A percentile compares a stretch with the other conserved stretches of the same genome.
Evolutionary conservation across 2,888 invertebrate genomes (phyloP).

Genomic region (Coenonympha glycerion): DNA sequence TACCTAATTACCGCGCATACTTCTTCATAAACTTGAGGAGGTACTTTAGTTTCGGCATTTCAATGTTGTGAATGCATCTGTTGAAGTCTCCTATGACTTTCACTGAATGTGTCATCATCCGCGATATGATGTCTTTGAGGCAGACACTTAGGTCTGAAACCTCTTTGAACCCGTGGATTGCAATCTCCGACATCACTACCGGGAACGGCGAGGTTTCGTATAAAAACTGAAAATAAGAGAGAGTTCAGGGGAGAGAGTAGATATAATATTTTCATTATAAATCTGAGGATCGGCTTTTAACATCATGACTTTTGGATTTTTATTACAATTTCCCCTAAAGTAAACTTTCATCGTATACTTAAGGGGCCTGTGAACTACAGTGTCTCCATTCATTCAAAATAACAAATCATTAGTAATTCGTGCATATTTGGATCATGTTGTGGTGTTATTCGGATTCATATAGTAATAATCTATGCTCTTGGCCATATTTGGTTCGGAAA

Average conservation of each 20-base stretch:
- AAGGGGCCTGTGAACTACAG: too few species aligned
- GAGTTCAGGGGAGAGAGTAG: background rate
- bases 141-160: constrained; percentile 69
- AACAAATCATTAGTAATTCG: too few species aligned
- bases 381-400: too few species aligned
- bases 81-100: constrained; percentile 71
- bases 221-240: constrained; percentile 54
- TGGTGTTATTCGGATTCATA: too few species aligned
- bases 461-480: too few species aligned
- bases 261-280: too few species aligned
- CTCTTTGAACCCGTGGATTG: constrained; percentile 69
- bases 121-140: constrained; percentile 66
- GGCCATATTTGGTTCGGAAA: too few species aligned
- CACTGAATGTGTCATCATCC: constrained; percentile 71
- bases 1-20: constrained; percentile 55
- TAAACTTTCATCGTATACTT: too few species aligned
- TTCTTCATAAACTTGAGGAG: constrained; percentile 71
- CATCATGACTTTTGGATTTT: too few species aligned
- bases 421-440: too few species aligned
- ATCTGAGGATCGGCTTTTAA: background rate
- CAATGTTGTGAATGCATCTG: constrained; percentile 69
- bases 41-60: constrained; percentile 70
- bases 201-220: constrained; percentile 71
- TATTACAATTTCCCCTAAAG: too few species aligned
- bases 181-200: constrained; percentile 69